These are phyloP conservation scores for Silurus aristotelis DNA, from an alignment of 2,797 vertebrate species.

Conservation along the genomic window DNA sequence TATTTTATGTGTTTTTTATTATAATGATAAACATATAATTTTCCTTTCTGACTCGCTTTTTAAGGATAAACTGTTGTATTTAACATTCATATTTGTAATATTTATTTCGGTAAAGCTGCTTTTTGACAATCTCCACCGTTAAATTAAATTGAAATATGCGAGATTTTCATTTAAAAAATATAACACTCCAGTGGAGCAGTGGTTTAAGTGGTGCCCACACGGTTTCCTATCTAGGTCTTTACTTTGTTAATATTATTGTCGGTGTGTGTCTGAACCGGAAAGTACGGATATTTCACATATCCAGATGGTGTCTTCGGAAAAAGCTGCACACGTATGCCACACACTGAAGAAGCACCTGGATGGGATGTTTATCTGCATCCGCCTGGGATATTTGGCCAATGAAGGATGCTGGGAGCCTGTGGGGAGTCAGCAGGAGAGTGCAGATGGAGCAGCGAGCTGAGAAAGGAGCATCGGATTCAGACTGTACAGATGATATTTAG, in stretches of 20 bases:
- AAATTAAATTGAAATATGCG: no score
- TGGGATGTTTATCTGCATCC: constrained; percentile 16
- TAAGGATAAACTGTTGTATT: no score
- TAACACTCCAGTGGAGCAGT: neutral
- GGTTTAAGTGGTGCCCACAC: neutral
- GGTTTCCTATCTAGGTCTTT: neutral
- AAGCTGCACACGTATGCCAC: neutral
- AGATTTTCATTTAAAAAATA: no score
- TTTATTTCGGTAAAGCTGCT: no score
- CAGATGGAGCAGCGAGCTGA: constrained; percentile 13
- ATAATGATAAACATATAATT: no score
- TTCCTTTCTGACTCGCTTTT: no score
- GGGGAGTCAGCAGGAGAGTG: constrained; percentile 31
- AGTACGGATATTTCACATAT: neutral
- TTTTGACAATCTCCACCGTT: no score
- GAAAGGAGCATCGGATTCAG: constrained; percentile 2
- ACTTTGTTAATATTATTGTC: neutral
- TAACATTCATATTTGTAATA: no score
- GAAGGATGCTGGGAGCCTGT: constrained; percentile 13
- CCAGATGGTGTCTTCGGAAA: constrained; percentile 3
- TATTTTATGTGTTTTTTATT: no score
- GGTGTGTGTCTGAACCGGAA: neutral
- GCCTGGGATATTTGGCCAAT: constrained; percentile 16
- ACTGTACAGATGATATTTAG: constrained; percentile 35
- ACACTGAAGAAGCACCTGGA: constrained; percentile 28